Conservation (phyloP, 1,140 invertebrate species). For the Drosophila insularis region DNA sequence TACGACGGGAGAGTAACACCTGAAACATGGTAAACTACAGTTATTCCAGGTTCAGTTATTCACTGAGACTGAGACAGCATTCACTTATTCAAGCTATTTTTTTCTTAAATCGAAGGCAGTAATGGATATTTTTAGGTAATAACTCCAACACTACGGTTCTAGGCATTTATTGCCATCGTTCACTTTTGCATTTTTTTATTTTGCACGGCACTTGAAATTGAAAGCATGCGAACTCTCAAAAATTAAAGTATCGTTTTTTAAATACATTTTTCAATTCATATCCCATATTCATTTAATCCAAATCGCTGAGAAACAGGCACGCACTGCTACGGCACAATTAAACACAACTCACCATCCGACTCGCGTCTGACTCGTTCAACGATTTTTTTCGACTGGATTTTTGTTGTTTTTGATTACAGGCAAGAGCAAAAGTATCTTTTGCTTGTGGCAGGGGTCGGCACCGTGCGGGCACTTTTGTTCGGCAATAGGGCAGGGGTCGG, state of each 20-base stretch:
- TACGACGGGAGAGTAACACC: not conserved
- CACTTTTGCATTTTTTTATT: not conserved
- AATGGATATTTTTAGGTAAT: not conserved
- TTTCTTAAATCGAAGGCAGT: not conserved
- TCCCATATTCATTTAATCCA: slow-evolving; percentile 5
- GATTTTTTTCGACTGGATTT: slow-evolving; percentile 44
- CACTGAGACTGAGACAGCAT: slow-evolving; percentile 3
- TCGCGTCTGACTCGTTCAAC: slow-evolving; percentile 54
- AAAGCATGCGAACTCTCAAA: not conserved
- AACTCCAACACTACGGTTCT: not conserved
- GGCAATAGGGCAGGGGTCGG: too few species aligned
- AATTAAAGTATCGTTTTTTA: not conserved
- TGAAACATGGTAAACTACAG: not conserved
- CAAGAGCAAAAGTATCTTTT: slow-evolving; percentile 2
- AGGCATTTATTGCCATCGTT: slow-evolving; percentile 2
- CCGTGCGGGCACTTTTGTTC: too few species aligned
- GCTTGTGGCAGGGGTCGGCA: not conserved
- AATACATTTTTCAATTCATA: not conserved
- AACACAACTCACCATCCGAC: slow-evolving; percentile 50
- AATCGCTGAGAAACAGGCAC: not conserved
- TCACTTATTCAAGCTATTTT: not conserved
- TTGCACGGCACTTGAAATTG: not conserved
- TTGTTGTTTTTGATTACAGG: slow-evolving; percentile 8
- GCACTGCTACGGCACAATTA: slow-evolving; percentile 17
- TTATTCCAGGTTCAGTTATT: slow-evolving; percentile 2